A percentile compares a stretch with the other conserved stretches of the same genome.
These are phyloP conservation scores for Stenurella melanura DNA, from an alignment of 2,888 invertebrate species.

Conservation along the genomic window DNA sequence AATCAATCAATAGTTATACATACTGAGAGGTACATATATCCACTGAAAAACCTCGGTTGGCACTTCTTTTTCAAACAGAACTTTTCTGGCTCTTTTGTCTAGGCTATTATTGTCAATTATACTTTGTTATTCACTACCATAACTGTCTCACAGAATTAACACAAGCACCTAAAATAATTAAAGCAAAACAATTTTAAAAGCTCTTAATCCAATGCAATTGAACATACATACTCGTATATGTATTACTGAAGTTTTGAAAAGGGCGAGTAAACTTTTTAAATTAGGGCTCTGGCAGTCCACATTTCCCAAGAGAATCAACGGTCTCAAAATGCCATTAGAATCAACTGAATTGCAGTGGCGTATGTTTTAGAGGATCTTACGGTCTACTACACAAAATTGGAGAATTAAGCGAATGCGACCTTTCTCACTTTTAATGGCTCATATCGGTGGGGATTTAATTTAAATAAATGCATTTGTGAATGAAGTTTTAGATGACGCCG, in stretches of 20 bases:
- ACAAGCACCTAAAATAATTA: not conserved
- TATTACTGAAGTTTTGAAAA: slow-evolving; percentile 30
- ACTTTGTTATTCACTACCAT: too few relatives aligned
- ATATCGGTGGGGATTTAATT: not conserved
- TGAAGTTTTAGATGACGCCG: too few relatives aligned
- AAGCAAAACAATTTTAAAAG: slow-evolving; percentile 12
- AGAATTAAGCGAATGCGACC: not conserved
- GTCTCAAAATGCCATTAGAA: slow-evolving; percentile 32
- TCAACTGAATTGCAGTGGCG: slow-evolving; percentile 20
- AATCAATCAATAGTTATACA: too few relatives aligned
- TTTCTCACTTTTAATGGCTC: not conserved
- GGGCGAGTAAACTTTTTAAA: slow-evolving; percentile 36
- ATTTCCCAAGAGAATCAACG: slow-evolving; percentile 28
- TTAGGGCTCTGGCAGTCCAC: slow-evolving; percentile 31
- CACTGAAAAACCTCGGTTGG: too few relatives aligned
- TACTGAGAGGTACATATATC: too few relatives aligned
- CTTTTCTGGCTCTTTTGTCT: too few relatives aligned
- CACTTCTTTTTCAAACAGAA: too few relatives aligned
- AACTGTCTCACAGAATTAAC: not conserved
- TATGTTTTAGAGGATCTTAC: slow-evolving; percentile 3
- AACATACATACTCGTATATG: slow-evolving; percentile 11
- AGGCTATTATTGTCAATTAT: too few relatives aligned
- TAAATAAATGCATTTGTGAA: not conserved
- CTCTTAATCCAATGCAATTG: slow-evolving; percentile 16
- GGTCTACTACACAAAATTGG: not conserved